These are phyloP conservation scores for Leptinotarsa juncta DNA, from an alignment of 2,888 invertebrate genomes.

Conservation along the genomic window DNA sequence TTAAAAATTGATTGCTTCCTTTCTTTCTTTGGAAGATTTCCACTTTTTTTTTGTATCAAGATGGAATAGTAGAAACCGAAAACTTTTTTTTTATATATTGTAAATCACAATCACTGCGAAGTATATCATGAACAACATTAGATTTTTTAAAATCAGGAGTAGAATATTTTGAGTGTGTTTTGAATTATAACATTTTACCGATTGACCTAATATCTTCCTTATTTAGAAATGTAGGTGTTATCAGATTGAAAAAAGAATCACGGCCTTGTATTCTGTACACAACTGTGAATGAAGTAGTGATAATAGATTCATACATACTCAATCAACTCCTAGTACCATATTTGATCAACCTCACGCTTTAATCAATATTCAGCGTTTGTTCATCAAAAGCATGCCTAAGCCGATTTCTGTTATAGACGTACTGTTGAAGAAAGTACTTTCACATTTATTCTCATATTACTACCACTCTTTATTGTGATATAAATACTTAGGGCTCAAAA, in stretches of 20 bases:
- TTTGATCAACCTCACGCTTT: slow-evolving; percentile 25
- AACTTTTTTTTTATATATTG: too few relatives aligned
- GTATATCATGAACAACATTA: too few relatives aligned
- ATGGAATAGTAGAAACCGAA: too few relatives aligned
- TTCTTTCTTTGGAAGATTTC: too few relatives aligned
- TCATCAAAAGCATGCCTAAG: slow-evolving; percentile 21
- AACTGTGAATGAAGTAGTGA: not conserved
- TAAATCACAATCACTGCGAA: too few relatives aligned
- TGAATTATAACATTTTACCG: too few relatives aligned
- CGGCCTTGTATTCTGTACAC: not conserved
- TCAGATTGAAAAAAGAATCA: slow-evolving; percentile 2
- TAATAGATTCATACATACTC: slow-evolving; percentile 20
- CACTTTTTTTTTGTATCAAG: too few relatives aligned
- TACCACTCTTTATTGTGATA: slow-evolving; percentile 38
- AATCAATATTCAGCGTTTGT: slow-evolving; percentile 33
- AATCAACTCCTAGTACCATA: slow-evolving; percentile 35
- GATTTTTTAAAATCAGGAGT: too few relatives aligned
- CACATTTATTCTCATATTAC: not conserved
- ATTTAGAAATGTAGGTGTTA: not conserved
- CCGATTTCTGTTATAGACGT: slow-evolving; percentile 2
- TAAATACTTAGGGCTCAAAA: slow-evolving; percentile 36
- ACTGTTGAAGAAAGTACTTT: slow-evolving; percentile 33
- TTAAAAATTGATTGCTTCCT: too few relatives aligned
- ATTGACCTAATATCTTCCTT: not conserved
- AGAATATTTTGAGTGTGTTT: too few relatives aligned